phyloP scores from a whole-genome alignment of 2,113 vertebrate species.

The Brachyistius frenatus region DNA sequence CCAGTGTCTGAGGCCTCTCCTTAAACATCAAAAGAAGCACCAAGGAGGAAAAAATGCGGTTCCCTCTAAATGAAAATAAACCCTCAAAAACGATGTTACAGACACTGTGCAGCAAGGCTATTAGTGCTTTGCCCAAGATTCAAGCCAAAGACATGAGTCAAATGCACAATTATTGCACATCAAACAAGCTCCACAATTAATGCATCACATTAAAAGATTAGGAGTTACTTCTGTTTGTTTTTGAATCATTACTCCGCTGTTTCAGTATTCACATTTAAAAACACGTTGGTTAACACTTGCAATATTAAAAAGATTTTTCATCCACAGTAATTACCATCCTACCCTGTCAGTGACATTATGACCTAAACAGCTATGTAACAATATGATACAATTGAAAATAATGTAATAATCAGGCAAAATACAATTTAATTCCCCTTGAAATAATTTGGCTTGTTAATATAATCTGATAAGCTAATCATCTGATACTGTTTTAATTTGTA shows the following conservation, averaged over 20 bases:
- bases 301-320: not conserved
- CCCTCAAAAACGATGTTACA: slow-evolving; percentile 72
- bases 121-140: slow-evolving; percentile 62
- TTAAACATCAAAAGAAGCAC: slow-evolving; percentile 78
- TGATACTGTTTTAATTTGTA: not conserved
- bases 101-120: slow-evolving; percentile 65
- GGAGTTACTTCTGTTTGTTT: not conserved
- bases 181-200: slow-evolving; percentile 56
- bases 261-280: slow-evolving; percentile 12
- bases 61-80: slow-evolving; percentile 81
- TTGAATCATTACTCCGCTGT: slow-evolving; percentile 28
- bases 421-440: not conserved
- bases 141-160: slow-evolving; percentile 43
- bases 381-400: slow-evolving; percentile 1
- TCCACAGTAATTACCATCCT: not conserved
- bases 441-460: not conserved
- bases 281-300: not conserved
- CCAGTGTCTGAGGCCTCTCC: slow-evolving; percentile 71
- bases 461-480: not conserved
- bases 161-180: slow-evolving; percentile 51
- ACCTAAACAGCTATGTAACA: not conserved
- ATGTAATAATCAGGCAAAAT: not conserved
- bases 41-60: slow-evolving; percentile 70
- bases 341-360: not conserved
- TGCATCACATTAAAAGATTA: slow-evolving; percentile 34